A percentile compares a stretch with the other conserved stretches of the same genome.
phyloP scores from a whole-genome alignment of 2,797 vertebrate genomes.

The Phrynocephalus forsythii region DNA sequence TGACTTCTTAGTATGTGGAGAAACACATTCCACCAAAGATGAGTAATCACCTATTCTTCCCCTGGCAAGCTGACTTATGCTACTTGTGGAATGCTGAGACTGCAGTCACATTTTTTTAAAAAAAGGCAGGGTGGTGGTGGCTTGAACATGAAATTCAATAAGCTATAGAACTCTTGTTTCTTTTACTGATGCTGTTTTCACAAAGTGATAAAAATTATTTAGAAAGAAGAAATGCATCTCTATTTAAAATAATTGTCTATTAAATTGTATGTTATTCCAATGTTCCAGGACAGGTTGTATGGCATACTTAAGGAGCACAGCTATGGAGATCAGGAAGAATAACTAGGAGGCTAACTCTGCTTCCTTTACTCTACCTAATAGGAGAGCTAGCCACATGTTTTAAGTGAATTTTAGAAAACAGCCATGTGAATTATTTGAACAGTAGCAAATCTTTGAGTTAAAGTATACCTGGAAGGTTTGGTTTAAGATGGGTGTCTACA shows the following conservation, averaged over 20 bases:
- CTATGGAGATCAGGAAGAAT: not conserved
- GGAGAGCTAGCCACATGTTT: not conserved
- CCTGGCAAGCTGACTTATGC: not conserved
- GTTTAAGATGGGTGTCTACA: not conserved
- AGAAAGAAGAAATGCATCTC: not conserved
- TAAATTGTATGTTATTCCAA: not conserved
- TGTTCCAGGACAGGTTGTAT: no score
- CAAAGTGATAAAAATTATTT: not conserved
- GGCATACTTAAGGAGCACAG: not conserved
- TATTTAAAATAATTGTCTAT: not conserved
- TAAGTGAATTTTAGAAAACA: not conserved
- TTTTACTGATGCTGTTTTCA: not conserved
- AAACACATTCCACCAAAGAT: not conserved
- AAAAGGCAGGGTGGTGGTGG: not conserved
- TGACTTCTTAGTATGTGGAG: conserved; percentile 5
- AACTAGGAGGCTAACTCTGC: not conserved
- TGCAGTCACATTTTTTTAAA: not conserved
- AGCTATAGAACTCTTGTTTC: not conserved
- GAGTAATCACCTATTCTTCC: conserved; percentile 3
- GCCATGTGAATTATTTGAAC: not conserved
- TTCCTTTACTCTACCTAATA: not conserved
- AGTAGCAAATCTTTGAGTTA: not conserved
- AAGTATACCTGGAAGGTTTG: not conserved
- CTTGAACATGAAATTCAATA: not conserved
- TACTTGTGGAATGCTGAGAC: not conserved